phyloP scores from a whole-genome alignment of 2,888 invertebrate genomes.

The Lampropteryx suffumata region DNA sequence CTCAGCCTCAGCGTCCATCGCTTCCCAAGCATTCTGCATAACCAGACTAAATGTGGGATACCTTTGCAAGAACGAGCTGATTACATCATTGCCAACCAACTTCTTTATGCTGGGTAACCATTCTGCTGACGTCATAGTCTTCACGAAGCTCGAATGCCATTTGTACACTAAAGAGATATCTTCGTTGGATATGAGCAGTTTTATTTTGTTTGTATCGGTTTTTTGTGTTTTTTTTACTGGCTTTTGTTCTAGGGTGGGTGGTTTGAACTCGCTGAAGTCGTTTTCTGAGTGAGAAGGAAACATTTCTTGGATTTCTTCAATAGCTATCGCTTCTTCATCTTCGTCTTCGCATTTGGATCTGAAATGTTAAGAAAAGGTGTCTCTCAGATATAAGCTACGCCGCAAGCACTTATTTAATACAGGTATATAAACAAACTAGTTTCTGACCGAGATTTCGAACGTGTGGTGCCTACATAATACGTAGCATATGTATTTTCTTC shows the following conservation, averaged over 20 bases:
- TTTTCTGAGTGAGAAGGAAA: slow-evolving; percentile 87
- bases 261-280: slow-evolving; percentile 88
- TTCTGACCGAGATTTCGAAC: too few relatives aligned
- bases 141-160: slow-evolving; percentile 84
- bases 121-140: slow-evolving; percentile 81
- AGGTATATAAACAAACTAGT: too few relatives aligned
- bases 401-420: too few relatives aligned
- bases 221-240: slow-evolving; percentile 52
- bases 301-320: slow-evolving; percentile 85
- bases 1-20: slow-evolving; percentile 81
- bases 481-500: too few relatives aligned
- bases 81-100: slow-evolving; percentile 65
- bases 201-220: slow-evolving; percentile 47
- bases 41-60: slow-evolving; percentile 83
- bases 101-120: slow-evolving; percentile 81
- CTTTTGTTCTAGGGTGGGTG: slow-evolving; percentile 72
- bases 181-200: slow-evolving; percentile 69
- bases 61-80: slow-evolving; percentile 80
- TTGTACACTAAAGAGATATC: slow-evolving; percentile 83
- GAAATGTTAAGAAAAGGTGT: neutral
- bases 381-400: too few relatives aligned
- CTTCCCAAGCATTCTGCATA: slow-evolving; percentile 74
- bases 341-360: slow-evolving; percentile 86
- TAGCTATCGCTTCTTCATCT: slow-evolving; percentile 86
- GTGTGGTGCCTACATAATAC: too few relatives aligned